Conservation (phyloP, 2,113 vertebrate species). For the Delphinapterus leucas region DNA sequence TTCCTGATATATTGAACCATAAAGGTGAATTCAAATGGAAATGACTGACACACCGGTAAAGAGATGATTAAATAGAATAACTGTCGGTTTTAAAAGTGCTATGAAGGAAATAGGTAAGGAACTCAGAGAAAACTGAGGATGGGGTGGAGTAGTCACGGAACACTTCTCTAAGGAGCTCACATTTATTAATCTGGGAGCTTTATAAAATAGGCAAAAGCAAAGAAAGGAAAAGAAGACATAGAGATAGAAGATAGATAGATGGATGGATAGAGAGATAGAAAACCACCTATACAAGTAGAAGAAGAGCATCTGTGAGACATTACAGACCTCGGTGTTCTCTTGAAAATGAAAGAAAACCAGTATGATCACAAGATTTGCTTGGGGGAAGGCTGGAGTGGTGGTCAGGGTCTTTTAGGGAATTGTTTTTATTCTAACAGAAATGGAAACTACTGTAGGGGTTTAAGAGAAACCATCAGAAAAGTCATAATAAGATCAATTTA, state of each 20-base stretch:
- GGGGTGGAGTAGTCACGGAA: neutral
- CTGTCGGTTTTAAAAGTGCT: neutral
- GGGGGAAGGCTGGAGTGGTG: neutral
- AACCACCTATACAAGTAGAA: neutral
- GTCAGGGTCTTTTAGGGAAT: neutral
- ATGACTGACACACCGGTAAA: neutral
- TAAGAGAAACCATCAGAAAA: neutral
- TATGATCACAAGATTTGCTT: neutral
- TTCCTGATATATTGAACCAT: neutral
- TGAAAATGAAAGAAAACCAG: neutral
- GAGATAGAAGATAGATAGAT: neutral
- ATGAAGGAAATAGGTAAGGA: neutral
- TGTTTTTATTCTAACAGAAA: conserved; percentile 2
- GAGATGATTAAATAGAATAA: neutral
- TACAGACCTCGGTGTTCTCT: neutral
- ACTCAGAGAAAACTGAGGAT: neutral
- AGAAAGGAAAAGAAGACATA: neutral
- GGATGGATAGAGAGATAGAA: neutral
- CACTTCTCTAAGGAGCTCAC: neutral
- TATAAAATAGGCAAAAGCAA: neutral
- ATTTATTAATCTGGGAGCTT: neutral
- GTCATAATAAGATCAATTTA: neutral
- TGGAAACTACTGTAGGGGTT: neutral
- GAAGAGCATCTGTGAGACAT: neutral
- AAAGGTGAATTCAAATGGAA: neutral